phyloP scores from a whole-genome alignment of 2,797 vertebrate genomes.

The Gadopsis bispinosus region DNA sequence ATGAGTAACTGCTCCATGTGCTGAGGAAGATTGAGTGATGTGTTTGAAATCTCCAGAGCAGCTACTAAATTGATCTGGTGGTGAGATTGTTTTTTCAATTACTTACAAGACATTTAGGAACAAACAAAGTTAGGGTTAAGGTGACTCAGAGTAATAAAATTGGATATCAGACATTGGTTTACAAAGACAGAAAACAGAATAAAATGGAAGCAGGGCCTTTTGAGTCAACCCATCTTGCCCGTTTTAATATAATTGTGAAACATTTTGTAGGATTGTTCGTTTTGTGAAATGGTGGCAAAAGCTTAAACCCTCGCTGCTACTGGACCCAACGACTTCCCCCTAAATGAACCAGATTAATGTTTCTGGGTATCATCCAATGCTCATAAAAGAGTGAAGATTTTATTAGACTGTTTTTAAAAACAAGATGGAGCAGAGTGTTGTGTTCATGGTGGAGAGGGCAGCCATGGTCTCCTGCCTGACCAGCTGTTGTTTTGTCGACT shows the following conservation, averaged over 20 bases:
- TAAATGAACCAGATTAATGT: not conserved
- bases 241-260: not conserved
- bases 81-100: not conserved
- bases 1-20: not conserved
- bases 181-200: not conserved
- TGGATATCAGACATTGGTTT: not conserved
- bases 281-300: not conserved
- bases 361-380: not conserved
- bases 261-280: not conserved
- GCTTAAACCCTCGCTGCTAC: not conserved
- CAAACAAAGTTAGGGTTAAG: not conserved
- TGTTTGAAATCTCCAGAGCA: not conserved
- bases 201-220: not conserved
- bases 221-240: not conserved
- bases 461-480: conserved; percentile 39
- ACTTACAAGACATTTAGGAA: not conserved
- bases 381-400: conserved; percentile 13
- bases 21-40: not conserved
- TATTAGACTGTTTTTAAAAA: conserved; percentile 41
- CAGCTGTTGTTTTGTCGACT: conserved; percentile 80
- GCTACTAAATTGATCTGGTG: not conserved
- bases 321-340: not conserved
- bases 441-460: conserved; percentile 43
- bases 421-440: conserved; percentile 16
- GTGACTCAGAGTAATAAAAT: not conserved